A percentile compares a stretch with the other conserved stretches of the same genome.
phyloP scores from a whole-genome alignment of 2,888 invertebrate species.

The Dilophus febrilis region DNA sequence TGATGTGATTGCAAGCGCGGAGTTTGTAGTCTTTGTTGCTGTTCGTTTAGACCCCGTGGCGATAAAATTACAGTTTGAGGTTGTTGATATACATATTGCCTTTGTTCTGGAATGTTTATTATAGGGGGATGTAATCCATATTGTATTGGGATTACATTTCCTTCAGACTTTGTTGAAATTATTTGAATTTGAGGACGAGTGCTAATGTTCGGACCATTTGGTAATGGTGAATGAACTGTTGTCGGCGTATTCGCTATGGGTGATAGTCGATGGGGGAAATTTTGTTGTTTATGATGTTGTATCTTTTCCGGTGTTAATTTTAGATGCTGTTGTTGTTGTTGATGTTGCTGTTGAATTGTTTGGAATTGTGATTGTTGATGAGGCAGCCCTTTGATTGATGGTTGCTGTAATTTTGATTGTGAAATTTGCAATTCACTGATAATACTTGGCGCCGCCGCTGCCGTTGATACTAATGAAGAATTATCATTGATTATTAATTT shows the following conservation, averaged over 20 bases:
- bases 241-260: slow-evolving; percentile 13
- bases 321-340: slow-evolving; percentile 10
- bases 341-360: slow-evolving; percentile 1
- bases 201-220: no score
- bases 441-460: no score
- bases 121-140: slow-evolving; percentile 40
- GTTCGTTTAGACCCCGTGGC: slow-evolving; percentile 29
- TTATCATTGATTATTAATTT: no score
- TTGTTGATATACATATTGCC: slow-evolving; percentile 20
- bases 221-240: slow-evolving; percentile 23
- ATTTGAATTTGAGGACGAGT: no score
- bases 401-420: no score
- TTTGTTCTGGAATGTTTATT: slow-evolving; percentile 44
- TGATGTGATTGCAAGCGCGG: slow-evolving; percentile 13
- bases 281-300: slow-evolving; percentile 11
- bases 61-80: slow-evolving; percentile 21
- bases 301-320: no score
- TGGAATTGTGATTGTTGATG: background rate
- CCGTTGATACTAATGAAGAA: no score
- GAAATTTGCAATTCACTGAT: no score
- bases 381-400: no score
- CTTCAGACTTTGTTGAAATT: no score
- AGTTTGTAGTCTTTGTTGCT: no score
- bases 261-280: slow-evolving; percentile 29
- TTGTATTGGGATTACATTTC: no score